Evolutionary conservation across 2,113 vertebrate genomes (phyloP).

Genomic region (Mugil cephalus): DNA sequence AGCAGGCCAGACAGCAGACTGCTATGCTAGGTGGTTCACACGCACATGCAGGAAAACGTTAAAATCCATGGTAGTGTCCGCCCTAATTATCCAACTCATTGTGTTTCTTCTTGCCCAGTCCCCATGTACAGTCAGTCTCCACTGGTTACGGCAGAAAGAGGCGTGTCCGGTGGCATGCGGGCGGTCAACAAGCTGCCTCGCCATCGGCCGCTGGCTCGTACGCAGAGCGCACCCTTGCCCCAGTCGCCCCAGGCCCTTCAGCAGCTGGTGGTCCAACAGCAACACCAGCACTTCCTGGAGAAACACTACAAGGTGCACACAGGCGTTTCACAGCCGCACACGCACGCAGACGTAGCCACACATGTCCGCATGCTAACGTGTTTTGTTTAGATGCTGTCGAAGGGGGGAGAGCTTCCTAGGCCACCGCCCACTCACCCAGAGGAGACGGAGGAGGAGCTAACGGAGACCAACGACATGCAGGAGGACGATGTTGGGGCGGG

Average conservation of each 20-base stretch:
- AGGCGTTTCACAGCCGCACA: not conserved
- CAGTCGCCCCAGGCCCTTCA: slow-evolving; percentile 95
- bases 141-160: slow-evolving; percentile 90
- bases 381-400: slow-evolving; percentile 71
- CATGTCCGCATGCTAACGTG: not conserved
- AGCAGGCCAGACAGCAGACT: slow-evolving; percentile 95
- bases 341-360: not conserved
- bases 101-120: slow-evolving; percentile 77
- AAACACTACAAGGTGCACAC: slow-evolving; percentile 84
- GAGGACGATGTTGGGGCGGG: slow-evolving; percentile 55
- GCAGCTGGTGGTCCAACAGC: slow-evolving; percentile 94
- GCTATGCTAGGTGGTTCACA: slow-evolving; percentile 87
- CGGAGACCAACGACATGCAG: slow-evolving; percentile 81
- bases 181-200: slow-evolving; percentile 90
- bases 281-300: slow-evolving; percentile 94
- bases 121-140: slow-evolving; percentile 94
- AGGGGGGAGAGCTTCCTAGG: slow-evolving; percentile 72
- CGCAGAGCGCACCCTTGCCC: slow-evolving; percentile 93
- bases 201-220: slow-evolving; percentile 92
- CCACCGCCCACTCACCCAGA: slow-evolving; percentile 77
- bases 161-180: slow-evolving; percentile 85
- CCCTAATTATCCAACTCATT: not conserved
- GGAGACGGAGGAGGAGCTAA: slow-evolving; percentile 78
- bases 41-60: not conserved
- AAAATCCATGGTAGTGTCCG: no score